Base-by-base conservation (phyloP, 1,140 invertebrate genomes). In the Plutomurus gul region DNA sequence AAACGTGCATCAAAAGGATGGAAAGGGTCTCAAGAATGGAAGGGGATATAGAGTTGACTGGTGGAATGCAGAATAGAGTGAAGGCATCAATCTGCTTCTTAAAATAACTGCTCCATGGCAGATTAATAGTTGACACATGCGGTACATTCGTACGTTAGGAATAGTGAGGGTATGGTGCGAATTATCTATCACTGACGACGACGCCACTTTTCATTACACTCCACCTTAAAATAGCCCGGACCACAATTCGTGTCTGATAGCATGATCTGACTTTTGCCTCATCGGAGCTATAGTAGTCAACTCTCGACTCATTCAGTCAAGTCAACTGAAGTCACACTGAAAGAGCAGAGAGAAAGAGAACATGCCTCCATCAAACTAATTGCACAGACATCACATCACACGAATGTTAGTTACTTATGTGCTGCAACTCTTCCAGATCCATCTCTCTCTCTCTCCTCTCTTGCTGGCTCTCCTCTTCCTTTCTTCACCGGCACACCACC, bases 51-150 rank as follows among this genome's bases (percentile, higher is more conserved):
- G 49, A 25, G 36, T 74, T 78, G 76, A 81, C 76, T 65, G 37
- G 33, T 33, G 80, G 76, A 78, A 78, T 78, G 72, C 49, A 70
- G 47, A 75, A 51, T 75, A 77, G 82, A 81, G 79, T 81, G 80
- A 80, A 83, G 81, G 80, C 82, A 84, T 84, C 82, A 84, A 84
- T 84, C 82, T 80, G 72, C 73, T 80, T 80, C 78, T 80, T 81
- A 84, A 84, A 84, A 84, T 84, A 84, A 82, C 79, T 79, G 65
- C 75, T 40, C 43, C 49, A 77, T 72, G 33, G 76, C 46, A 71
- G 78, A 81, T 84, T 84, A 84, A 84, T 84, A 73, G 76, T 77
- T 77, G 78, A 80, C 82, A 84, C 79, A 72, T n/a, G n/a, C n/a
- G n/a, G n/a, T n/a, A n/a, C n/a, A n/a, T n/a, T n/a, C n/a, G n/a